These are phyloP conservation scores for Thinocorus orbignyianus DNA, from an alignment of 2,113 vertebrate genomes.

Conservation along the genomic window DNA sequence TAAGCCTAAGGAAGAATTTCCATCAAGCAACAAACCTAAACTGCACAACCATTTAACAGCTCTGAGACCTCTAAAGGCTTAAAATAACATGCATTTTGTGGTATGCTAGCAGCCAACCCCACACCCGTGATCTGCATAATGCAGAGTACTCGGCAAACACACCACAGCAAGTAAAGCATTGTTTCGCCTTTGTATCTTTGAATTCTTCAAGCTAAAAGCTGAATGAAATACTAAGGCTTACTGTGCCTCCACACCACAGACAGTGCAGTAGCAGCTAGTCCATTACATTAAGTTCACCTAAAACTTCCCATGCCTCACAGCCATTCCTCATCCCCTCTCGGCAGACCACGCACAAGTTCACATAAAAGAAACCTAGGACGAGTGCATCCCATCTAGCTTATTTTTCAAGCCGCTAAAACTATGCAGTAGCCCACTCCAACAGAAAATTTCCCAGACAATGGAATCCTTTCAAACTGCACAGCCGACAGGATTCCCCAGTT, in stretches of 20 bases:
- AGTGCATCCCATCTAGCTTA: conserved; percentile 25
- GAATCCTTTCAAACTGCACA: conserved; percentile 55
- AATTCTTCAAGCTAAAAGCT: conserved; percentile 30
- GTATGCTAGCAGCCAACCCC: not conserved
- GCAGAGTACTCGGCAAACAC: not conserved
- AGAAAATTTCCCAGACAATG: conserved; percentile 58
- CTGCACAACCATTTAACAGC: conserved; percentile 46
- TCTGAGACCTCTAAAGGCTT: conserved; percentile 38
- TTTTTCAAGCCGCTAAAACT: conserved; percentile 43
- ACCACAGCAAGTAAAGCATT: not conserved
- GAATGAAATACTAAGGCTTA: not conserved
- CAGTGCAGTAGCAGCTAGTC: conserved; percentile 39
- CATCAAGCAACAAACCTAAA: conserved; percentile 34
- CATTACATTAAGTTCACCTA: conserved; percentile 68
- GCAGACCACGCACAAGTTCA: conserved; percentile 62
- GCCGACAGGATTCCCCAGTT: conserved; percentile 26
- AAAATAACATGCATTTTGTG: conserved; percentile 12
- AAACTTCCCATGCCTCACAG: conserved; percentile 67
- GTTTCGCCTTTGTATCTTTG: not conserved
- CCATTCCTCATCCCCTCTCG: not conserved
- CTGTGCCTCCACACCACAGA: conserved; percentile 4
- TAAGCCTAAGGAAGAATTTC: conserved; percentile 33
- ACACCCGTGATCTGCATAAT: not conserved
- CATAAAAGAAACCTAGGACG: conserved; percentile 20
- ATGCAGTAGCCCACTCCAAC: conserved; percentile 5